These are phyloP conservation scores for Atrina japonica DNA, from an alignment of 2,888 invertebrate species.

Conservation along the genomic window DNA sequence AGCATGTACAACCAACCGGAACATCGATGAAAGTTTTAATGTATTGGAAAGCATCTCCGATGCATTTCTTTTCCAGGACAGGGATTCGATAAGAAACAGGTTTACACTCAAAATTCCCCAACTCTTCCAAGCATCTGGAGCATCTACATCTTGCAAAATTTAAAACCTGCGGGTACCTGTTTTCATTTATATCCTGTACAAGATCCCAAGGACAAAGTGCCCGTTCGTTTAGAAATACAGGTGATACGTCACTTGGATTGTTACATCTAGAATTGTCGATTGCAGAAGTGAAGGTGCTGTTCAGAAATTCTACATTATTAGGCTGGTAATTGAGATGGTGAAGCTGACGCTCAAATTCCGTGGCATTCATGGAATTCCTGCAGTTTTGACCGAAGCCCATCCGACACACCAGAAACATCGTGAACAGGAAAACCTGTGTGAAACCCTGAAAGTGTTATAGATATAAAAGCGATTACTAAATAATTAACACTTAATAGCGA, in stretches of 20 bases:
- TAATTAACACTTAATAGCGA: no score
- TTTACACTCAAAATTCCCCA: constrained; percentile 33
- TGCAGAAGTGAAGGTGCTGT: constrained; percentile 7
- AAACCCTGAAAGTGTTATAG: no score
- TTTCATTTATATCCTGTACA: constrained; percentile 38
- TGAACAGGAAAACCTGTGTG: no score
- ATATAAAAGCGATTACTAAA: no score
- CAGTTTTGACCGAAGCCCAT: no score
- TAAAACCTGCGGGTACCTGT: constrained; percentile 37
- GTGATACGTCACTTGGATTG: constrained; percentile 23
- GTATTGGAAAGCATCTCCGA: constrained; percentile 27
- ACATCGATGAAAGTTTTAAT: constrained; percentile 40
- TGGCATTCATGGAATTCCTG: no score
- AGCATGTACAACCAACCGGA: constrained; percentile 41
- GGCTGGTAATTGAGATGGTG: constrained; percentile 15
- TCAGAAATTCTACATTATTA: constrained; percentile 14
- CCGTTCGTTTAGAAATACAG: constrained; percentile 38
- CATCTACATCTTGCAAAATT: constrained; percentile 44
- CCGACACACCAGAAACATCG: no score
- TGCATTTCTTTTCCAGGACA: constrained; percentile 34
- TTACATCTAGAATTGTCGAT: constrained; percentile 33
- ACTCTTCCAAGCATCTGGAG: constrained; percentile 34
- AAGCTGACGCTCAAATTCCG: constrained; percentile 27
- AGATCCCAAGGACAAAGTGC: constrained; percentile 47
- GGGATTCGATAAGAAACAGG: constrained; percentile 43